phyloP scores from a whole-genome alignment of 2,888 invertebrate genomes.

The Tachystola acroxantha region DNA sequence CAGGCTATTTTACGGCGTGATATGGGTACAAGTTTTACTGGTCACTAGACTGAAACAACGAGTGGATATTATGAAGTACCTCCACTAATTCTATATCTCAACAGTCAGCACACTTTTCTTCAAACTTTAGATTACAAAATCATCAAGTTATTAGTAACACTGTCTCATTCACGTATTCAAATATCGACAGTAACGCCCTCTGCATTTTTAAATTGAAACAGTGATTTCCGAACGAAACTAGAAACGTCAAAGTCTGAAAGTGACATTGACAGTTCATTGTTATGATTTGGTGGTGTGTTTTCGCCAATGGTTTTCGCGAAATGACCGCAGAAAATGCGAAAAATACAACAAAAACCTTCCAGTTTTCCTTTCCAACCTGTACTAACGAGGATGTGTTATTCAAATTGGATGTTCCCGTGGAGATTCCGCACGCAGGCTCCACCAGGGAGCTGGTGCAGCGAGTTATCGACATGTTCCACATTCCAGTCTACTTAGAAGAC shows the following conservation, averaged over 20 bases:
- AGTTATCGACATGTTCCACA: slow-evolving; percentile 81
- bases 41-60: no score
- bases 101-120: no score
- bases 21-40: no score
- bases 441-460: slow-evolving; percentile 82
- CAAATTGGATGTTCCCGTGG: slow-evolving; percentile 79
- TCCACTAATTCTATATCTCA: no score
- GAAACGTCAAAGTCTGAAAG: slow-evolving; percentile 4
- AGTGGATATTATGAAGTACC: no score
- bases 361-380: slow-evolving; percentile 77
- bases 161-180: no score
- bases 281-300: slow-evolving; percentile 1
- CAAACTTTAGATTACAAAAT: no score
- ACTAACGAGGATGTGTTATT: slow-evolving; percentile 73
- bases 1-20: no score
- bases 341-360: slow-evolving; percentile 52
- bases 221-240: neutral
- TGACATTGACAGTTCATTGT: neutral
- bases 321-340: slow-evolving; percentile 51
- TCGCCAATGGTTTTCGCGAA: slow-evolving; percentile 16
- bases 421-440: slow-evolving; percentile 78
- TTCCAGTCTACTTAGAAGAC: slow-evolving; percentile 83
- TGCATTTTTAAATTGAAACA: no score
- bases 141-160: no score
- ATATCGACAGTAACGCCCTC: no score